Evolutionary conservation across 2,797 vertebrate genomes (phyloP).

Genomic region (Momotus momota): DNA sequence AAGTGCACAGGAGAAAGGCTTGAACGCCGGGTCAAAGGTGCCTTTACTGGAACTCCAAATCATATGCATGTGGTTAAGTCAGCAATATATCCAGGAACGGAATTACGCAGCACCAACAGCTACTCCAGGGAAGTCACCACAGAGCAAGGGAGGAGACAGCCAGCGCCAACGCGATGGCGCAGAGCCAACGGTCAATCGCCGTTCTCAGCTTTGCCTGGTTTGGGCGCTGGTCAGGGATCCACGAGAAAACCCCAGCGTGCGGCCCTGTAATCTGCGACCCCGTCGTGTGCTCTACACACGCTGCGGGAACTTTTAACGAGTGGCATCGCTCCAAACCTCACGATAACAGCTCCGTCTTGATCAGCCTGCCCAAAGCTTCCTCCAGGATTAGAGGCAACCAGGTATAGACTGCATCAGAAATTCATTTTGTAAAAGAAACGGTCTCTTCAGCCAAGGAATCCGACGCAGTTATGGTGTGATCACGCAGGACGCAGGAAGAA

Average conservation of each 20-base stretch:
- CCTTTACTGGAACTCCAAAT: not conserved
- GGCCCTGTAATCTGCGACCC: not conserved
- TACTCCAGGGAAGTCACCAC: not conserved
- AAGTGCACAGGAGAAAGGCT: not conserved
- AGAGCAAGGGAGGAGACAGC: not conserved
- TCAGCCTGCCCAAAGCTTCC: not conserved
- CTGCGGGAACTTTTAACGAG: fast-evolving
- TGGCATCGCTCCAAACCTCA: not conserved
- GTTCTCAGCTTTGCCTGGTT: fast-evolving
- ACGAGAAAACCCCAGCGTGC: fast-evolving
- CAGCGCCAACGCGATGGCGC: not conserved
- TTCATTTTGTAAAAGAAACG: not conserved
- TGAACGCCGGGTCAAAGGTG: not conserved
- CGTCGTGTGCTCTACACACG: fast-evolving
- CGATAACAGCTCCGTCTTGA: fast-evolving
- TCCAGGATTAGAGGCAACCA: not conserved
- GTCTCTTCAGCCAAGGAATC: not conserved
- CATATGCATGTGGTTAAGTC: fast-evolving
- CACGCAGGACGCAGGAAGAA: not conserved
- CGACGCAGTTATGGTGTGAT: fast-evolving
- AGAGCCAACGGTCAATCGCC: not conserved
- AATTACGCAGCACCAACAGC: not conserved
- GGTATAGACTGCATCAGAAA: not conserved
- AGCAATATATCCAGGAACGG: not conserved
- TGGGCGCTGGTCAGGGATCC: not conserved